Percentiles rank a stretch among this genome's conserved stretches.
These are phyloP conservation scores for Beroe forskalii DNA, from an alignment of 37 sponge, comb jelly and placozoan species.

Conservation along the genomic window DNA sequence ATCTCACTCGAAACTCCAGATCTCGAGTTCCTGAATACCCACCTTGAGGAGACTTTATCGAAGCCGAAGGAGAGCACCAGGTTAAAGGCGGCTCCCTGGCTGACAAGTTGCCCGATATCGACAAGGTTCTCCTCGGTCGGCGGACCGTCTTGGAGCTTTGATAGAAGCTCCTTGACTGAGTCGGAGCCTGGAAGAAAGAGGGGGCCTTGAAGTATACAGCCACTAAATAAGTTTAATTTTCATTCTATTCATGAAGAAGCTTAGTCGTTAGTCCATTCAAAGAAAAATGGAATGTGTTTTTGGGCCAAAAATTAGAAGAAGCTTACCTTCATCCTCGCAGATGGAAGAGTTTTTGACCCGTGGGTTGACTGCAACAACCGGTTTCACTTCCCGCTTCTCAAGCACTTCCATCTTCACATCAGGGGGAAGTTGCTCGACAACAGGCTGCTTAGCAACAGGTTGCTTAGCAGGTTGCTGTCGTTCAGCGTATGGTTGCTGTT, in stretches of 20 bases:
- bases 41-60: constrained; percentile 8
- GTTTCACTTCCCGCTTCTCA: constrained; percentile 30
- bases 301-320: no score
- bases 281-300: no score
- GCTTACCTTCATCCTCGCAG: not conserved
- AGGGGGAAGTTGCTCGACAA: no score
- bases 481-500: not conserved
- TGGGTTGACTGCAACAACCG: constrained; percentile 34
- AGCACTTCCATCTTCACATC: not conserved
- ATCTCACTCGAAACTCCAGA: no score
- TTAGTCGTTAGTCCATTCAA: no score
- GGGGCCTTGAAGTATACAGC: no score
- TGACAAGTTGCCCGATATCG: not conserved
- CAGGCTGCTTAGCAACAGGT: no score
- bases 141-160: not conserved
- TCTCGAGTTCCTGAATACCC: no score
- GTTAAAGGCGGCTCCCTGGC: not conserved
- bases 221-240: no score
- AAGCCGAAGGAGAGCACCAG: constrained; percentile 29
- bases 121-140: not conserved
- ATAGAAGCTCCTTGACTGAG: not conserved
- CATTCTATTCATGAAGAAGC: no score
- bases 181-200: not conserved
- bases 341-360: not conserved
- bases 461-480: no score